Base-by-base conservation (phyloP, 1,140 invertebrate genomes). In the Drosophila albomicans region DNA sequence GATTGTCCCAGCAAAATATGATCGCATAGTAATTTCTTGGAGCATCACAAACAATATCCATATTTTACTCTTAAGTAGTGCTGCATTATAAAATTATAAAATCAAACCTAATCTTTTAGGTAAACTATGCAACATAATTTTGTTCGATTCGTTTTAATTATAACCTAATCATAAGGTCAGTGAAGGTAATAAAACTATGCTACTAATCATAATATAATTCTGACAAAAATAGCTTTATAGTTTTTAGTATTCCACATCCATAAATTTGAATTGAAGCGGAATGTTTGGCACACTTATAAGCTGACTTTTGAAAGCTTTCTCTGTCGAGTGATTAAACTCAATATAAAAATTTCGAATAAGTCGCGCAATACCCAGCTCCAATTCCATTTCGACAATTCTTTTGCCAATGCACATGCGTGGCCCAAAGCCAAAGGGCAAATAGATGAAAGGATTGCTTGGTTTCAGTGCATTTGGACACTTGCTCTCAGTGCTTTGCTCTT, bases 301-400 rank as follows among this genome's bases (percentile, higher is more conserved):
- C 0, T 66, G 7, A 7, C 54, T 63, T 10, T 67, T 81, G 11
- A 89, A 92, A 1, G 87, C 73, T 4, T 91, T 80, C 1, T 86
- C 76, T 0, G 79, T 91, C 0, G 85, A 15, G 58, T 92, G 58
- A 28, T 92, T 90, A 25, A 94, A 95, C 58, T 94, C 93, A 1
- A 95, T 75, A 16, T 93, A 74, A 68, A 94, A 95, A 71, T 94
- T 93, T 38, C 94, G 91, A 51, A 95, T 89, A 3, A 96, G 92
- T 79, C 95, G 94, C 2, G 94, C 92, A 1, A 96, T 66, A 16
- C 95, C 94, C 38, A 95, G 92, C 77, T 96, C 94, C 43, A 96
- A 84, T 86, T 96, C 96, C 82, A 96, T 93, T 79, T 96, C 95
- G 1, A 96, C 96, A 73, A 97, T 94, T 48, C 96, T 93, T 66